Evolutionary conservation across 2,797 vertebrate genomes (phyloP).

Genomic region (Tapera naevia): DNA sequence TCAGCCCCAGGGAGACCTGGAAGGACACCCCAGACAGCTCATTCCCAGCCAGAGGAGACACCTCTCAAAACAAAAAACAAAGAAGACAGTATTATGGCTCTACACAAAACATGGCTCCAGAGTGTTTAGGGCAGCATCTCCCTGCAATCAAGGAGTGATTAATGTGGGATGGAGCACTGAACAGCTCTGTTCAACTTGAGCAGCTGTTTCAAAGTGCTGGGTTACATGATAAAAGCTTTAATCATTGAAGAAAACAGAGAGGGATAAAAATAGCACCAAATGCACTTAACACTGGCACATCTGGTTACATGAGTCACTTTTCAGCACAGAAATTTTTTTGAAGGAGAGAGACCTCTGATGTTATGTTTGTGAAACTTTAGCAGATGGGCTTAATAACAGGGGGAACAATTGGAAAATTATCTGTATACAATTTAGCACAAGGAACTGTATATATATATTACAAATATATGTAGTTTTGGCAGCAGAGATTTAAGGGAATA

Average conservation of each 20-base stretch:
- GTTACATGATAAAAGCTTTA: not conserved
- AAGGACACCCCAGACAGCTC: not conserved
- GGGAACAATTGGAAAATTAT: not conserved
- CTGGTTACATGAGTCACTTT: not conserved
- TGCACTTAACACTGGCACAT: not conserved
- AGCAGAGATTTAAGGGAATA: not conserved
- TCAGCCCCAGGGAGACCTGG: not conserved
- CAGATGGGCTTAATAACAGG: not conserved
- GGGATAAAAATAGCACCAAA: not conserved
- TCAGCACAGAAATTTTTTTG: not conserved
- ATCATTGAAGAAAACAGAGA: not conserved
- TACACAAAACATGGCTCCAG: not conserved
- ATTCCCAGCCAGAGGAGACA: not conserved
- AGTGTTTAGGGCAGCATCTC: not conserved
- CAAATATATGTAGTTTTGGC: not conserved
- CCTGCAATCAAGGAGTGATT: not conserved
- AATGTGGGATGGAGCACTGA: not conserved
- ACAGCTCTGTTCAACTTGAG: not conserved
- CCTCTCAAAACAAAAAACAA: not conserved
- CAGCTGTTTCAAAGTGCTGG: not conserved
- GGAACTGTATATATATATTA: not conserved
- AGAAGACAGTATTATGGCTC: accelerated
- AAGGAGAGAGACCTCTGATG: not conserved
- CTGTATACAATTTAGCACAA: not conserved
- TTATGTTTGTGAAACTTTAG: not conserved